Evolutionary conservation across 2,888 invertebrate species (phyloP).

Genomic region (Acrobasis consociella): DNA sequence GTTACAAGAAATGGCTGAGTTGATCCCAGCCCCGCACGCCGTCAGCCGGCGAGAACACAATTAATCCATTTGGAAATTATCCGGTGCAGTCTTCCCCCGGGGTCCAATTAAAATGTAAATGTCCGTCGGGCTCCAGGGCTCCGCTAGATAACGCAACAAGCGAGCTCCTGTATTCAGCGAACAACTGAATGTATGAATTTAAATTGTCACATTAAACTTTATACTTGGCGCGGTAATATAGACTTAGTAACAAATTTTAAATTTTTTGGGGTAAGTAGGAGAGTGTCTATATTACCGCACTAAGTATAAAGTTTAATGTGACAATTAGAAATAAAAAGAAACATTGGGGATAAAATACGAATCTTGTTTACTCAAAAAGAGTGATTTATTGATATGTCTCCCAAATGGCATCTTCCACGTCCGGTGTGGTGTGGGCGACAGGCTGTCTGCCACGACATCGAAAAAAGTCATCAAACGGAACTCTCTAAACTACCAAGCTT

Average conservation of each 20-base stretch:
- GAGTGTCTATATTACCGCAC: too few species aligned
- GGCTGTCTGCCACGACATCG: slow-evolving; percentile 14
- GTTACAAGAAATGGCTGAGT: slow-evolving; percentile 30
- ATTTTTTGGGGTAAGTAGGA: too few species aligned
- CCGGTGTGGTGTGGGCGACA: slow-evolving; percentile 22
- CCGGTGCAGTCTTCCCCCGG: slow-evolving; percentile 57
- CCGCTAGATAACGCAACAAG: slow-evolving; percentile 29
- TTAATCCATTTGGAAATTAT: slow-evolving; percentile 67
- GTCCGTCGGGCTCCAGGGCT: slow-evolving; percentile 34
- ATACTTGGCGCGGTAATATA: too few species aligned
- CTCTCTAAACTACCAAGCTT: not conserved
- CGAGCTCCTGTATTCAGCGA: slow-evolving; percentile 29
- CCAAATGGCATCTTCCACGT: slow-evolving; percentile 3
- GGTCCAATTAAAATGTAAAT: slow-evolving; percentile 74
- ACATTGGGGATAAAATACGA: too few species aligned
- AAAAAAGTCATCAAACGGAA: slow-evolving; percentile 9
- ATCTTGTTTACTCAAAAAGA: not conserved
- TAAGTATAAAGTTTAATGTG: slow-evolving; percentile 10
- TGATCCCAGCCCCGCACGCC: slow-evolving; percentile 24
- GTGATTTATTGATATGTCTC: not conserved
- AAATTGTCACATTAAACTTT: too few species aligned
- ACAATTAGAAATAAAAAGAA: slow-evolving; percentile 42
- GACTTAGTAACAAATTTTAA: too few species aligned
- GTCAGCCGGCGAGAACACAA: slow-evolving; percentile 47
- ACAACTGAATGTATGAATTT: slow-evolving; percentile 44